These are phyloP conservation scores for Solenodon paradoxus DNA, from an alignment of 2,113 vertebrate genomes.

Conservation along the genomic window DNA sequence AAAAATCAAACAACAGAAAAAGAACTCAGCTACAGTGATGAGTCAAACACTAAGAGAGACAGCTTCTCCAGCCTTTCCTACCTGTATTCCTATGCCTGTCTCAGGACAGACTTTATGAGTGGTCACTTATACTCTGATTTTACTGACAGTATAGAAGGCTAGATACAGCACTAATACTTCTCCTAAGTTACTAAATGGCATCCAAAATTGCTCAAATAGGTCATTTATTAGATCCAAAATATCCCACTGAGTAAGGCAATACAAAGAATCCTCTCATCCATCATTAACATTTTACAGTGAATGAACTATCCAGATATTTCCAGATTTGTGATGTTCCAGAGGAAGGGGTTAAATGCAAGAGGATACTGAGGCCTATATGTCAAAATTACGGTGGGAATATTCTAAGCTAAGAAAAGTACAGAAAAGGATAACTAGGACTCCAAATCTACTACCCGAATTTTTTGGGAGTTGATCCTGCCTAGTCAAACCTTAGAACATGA, in stretches of 20 bases:
- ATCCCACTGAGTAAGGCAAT: background rate
- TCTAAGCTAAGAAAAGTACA: background rate
- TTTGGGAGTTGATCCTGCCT: rapidly evolving
- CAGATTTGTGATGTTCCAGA: constrained; percentile 21
- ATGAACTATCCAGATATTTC: background rate
- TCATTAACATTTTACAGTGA: constrained; percentile 23
- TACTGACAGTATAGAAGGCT: background rate
- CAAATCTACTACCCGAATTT: background rate
- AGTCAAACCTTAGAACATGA: constrained; percentile 9
- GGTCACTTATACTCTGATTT: background rate
- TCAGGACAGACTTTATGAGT: background rate
- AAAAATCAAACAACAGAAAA: background rate
- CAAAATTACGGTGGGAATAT: background rate
- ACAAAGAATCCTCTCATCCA: background rate
- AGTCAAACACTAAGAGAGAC: background rate
- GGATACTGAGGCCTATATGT: background rate
- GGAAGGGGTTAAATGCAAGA: background rate
- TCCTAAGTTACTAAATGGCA: background rate
- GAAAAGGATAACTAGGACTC: background rate
- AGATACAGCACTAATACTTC: background rate
- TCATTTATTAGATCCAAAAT: background rate
- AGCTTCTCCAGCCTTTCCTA: background rate
- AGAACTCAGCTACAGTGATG: background rate
- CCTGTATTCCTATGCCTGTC: background rate
- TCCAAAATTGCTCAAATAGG: background rate